phyloP scores from a whole-genome alignment of 2,888 invertebrate genomes.

The Drosophila sordidapex region DNA sequence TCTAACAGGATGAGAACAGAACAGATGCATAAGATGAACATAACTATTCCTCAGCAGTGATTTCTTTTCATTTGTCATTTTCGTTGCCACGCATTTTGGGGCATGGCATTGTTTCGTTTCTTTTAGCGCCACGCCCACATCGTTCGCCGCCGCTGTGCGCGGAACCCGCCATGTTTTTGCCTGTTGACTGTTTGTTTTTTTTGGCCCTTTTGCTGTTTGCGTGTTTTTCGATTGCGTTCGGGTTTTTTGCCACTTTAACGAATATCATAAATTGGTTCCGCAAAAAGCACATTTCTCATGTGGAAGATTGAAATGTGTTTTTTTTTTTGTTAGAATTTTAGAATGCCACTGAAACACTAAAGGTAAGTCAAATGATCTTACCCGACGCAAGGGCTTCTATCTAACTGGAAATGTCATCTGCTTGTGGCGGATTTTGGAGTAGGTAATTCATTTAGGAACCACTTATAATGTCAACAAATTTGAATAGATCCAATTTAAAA shows the following conservation, averaged over 20 bases:
- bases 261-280: constrained; percentile 81
- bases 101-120: neutral
- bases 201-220: constrained; percentile 15
- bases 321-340: constrained; percentile 30
- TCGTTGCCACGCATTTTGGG: constrained; percentile 1
- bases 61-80: neutral
- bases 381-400: neutral
- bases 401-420: neutral
- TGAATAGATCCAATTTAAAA: neutral
- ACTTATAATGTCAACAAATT: neutral
- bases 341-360: constrained; percentile 30
- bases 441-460: neutral
- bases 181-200: constrained; percentile 30
- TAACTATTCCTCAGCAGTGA: neutral
- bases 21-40: neutral
- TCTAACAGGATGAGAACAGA: neutral
- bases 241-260: constrained; percentile 59
- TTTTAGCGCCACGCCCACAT: constrained; percentile 42
- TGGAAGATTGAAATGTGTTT: constrained; percentile 77
- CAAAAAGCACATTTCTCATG: constrained; percentile 78
- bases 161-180: constrained; percentile 20
- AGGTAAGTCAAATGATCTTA: neutral
- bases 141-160: neutral
- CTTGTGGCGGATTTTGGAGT: neutral
- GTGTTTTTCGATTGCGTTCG: constrained; percentile 28